Evolutionary conservation across 2,888 invertebrate genomes (phyloP).

Genomic region (Drosophila barbarae): DNA sequence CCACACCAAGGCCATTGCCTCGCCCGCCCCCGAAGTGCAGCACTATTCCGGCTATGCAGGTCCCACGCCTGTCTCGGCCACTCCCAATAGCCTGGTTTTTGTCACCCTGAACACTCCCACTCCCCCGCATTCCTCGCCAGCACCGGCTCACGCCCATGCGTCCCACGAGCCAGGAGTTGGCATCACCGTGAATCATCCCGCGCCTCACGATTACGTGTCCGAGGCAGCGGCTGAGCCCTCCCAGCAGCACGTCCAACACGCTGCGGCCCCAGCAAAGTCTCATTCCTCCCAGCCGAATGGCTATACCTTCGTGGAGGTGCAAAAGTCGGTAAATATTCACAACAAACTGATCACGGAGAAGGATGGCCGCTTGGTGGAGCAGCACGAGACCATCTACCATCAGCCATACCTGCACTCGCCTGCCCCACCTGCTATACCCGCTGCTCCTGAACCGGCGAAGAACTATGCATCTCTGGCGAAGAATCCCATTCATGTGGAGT

Average conservation of each 20-base stretch:
- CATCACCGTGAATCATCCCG: conserved; percentile 40
- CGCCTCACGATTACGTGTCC: conserved; percentile 68
- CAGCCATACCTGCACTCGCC: conserved; percentile 53
- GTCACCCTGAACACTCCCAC: conserved; percentile 62
- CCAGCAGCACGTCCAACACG: conserved; percentile 47
- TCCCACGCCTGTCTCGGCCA: conserved; percentile 33
- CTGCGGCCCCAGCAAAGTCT: conserved; percentile 20
- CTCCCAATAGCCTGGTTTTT: conserved; percentile 59
- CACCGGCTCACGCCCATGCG: not conserved
- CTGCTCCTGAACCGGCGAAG: conserved; percentile 10
- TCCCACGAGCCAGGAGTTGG: conserved; percentile 15
- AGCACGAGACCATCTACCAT: conserved; percentile 76
- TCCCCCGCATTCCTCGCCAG: conserved; percentile 12
- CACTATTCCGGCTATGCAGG: conserved; percentile 41
- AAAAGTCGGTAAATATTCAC: conserved; percentile 82
- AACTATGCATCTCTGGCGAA: conserved; percentile 63
- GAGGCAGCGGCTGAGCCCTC: conserved; percentile 61
- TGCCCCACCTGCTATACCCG: no score
- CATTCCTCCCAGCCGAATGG: conserved; percentile 72
- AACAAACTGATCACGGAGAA: conserved; percentile 79
- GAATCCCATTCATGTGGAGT: conserved; percentile 71
- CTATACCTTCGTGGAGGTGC: conserved; percentile 83
- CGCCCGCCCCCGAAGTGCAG: conserved; percentile 14
- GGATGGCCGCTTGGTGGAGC: conserved; percentile 74
- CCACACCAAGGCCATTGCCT: conserved; percentile 55